Percentiles rank a stretch among this genome's conserved stretches.
Evolutionary conservation across 1,140 invertebrate species (phyloP).

Genomic region (Scaptomyza hsui): DNA sequence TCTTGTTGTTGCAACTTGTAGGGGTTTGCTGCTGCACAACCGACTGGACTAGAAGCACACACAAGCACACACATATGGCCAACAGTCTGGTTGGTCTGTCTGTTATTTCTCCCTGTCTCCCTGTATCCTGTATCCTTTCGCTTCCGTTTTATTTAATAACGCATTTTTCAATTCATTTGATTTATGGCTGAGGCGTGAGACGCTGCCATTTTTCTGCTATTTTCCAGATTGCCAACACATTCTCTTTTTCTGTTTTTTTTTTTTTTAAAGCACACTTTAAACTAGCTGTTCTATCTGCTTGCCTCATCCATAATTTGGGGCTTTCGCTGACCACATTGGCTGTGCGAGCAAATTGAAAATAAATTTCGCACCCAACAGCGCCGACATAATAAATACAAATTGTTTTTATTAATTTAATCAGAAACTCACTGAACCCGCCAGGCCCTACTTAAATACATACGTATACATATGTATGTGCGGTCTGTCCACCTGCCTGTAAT

Average conservation of each 20-base stretch:
- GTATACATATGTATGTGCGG: conserved; percentile 42
- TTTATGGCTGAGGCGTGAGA: conserved; percentile 67
- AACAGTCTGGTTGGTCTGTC: neutral
- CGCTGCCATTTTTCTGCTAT: conserved; percentile 42
- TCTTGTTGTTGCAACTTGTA: conserved; percentile 4
- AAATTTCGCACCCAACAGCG: conserved; percentile 45
- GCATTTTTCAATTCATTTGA: conserved; percentile 78
- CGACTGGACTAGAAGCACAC: conserved; percentile 21
- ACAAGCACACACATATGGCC: conserved; percentile 39
- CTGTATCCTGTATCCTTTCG: conserved; percentile 36
- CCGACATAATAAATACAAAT: conserved; percentile 61
- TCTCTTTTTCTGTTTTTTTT: too few relatives aligned
- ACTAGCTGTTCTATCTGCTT: neutral
- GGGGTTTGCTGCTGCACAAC: conserved; percentile 8
- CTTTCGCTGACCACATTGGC: conserved; percentile 43
- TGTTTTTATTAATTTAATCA: conserved; percentile 75
- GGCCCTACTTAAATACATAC: conserved; percentile 11
- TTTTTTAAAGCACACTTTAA: conserved; percentile 33
- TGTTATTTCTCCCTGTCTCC: conserved; percentile 1
- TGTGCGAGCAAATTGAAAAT: conserved; percentile 63
- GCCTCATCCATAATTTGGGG: neutral
- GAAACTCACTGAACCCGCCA: conserved; percentile 63
- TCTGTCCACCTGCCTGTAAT: conserved; percentile 46
- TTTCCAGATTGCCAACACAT: conserved; percentile 13
- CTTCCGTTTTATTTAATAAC: conserved; percentile 73